Conservation (phyloP, 2,113 vertebrate species). For the Apodemus speciosus region DNA sequence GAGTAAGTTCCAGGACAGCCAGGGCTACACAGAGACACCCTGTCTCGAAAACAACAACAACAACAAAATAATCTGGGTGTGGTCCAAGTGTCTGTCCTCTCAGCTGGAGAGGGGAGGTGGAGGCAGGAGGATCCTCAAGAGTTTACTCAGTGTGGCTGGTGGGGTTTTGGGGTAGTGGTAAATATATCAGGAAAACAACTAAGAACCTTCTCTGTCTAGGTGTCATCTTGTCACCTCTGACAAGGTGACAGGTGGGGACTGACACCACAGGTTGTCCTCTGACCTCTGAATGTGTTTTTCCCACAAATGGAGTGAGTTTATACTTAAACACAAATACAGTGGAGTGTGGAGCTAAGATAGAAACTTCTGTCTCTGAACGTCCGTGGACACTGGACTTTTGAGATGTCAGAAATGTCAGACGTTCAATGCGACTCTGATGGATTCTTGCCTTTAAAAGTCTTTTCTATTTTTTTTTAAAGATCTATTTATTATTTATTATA, state of each 20-base stretch:
- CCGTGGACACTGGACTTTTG: not conserved
- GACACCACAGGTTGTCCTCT: not conserved
- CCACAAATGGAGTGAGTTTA: not conserved
- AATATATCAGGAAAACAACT: not conserved
- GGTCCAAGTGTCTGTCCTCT: not conserved
- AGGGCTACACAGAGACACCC: no score
- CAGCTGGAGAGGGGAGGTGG: not conserved
- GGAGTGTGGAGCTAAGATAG: not conserved
- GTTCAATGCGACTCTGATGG: not conserved
- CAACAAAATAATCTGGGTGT: no score
- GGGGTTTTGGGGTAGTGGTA: not conserved
- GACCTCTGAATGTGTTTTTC: not conserved
- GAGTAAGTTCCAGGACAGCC: no score
- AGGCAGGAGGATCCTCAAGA: not conserved
- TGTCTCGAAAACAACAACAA: no score
- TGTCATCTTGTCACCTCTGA: not conserved
- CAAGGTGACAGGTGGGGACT: not conserved
- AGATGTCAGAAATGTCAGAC: not conserved
- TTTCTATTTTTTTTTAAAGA: conserved; percentile 30
- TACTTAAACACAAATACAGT: not conserved
- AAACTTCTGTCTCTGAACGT: not conserved
- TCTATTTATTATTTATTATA: no score
- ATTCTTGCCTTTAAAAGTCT: not conserved
- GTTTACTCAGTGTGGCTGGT: not conserved
- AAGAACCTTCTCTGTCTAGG: not conserved